Percentiles rank a stretch among this genome's conserved stretches.
phyloP scores from a whole-genome alignment of 2,797 vertebrate species.

The Cryptoprocta ferox region DNA sequence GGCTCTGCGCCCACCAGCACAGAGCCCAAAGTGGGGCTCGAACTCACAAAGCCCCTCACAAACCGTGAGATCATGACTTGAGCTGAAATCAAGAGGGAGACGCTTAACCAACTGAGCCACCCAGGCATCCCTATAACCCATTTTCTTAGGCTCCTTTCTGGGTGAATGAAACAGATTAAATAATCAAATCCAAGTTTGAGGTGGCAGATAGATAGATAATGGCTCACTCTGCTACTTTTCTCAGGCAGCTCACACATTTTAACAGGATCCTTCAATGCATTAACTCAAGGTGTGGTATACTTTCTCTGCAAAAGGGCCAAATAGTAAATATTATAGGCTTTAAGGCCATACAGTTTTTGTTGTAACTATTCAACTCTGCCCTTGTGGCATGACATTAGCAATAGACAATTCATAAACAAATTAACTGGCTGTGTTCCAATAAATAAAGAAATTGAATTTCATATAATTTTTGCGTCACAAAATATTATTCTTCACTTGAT shows the following conservation, averaged over 20 bases:
- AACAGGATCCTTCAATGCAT: not conserved
- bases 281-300: not conserved
- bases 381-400: not conserved
- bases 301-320: conserved; percentile 8
- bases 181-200: conserved; percentile 8
- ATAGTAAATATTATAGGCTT: not conserved
- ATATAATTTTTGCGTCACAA: not conserved
- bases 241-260: not conserved
- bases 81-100: too few relatives aligned
- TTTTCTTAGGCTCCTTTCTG: not conserved
- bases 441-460: not conserved
- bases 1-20: too few relatives aligned
- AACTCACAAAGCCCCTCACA: too few relatives aligned
- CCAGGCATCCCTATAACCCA: not conserved
- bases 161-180: conserved; percentile 5
- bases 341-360: not conserved
- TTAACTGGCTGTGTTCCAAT: not conserved
- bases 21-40: too few relatives aligned
- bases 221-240: conserved; percentile 7
- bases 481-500: not conserved
- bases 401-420: conserved; percentile 10
- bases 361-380: not conserved
- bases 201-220: not conserved
- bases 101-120: too few relatives aligned
- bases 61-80: too few relatives aligned